Evolutionary conservation across 2,888 invertebrate species (phyloP).

Genomic region (Abrostola triplasia): DNA sequence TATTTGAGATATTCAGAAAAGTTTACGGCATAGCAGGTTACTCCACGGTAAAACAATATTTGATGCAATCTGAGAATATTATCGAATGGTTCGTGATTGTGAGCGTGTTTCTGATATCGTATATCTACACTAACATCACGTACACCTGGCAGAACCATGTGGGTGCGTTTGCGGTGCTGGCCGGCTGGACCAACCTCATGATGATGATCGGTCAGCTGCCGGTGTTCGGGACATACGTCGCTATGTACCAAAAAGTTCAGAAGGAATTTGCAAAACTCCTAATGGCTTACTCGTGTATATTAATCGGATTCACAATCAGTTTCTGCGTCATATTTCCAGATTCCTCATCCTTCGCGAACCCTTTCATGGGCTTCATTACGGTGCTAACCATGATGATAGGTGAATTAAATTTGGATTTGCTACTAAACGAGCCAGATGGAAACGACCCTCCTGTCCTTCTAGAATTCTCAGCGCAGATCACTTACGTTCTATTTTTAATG

Average conservation of each 20-base stretch:
- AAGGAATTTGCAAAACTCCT: slow-evolving; percentile 96
- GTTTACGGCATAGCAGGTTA: slow-evolving; percentile 94
- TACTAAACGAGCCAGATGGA: slow-evolving; percentile 93
- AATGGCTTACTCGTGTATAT: slow-evolving; percentile 94
- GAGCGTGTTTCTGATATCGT: slow-evolving; percentile 94
- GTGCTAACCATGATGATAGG: slow-evolving; percentile 97
- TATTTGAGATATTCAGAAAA: slow-evolving; percentile 94
- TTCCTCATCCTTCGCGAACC: slow-evolving; percentile 94
- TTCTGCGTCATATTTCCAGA: slow-evolving; percentile 96
- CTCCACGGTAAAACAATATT: slow-evolving; percentile 93
- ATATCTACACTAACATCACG: slow-evolving; percentile 92
- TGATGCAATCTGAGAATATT: slow-evolving; percentile 94
- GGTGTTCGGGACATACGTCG: slow-evolving; percentile 96
- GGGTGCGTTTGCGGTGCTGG: slow-evolving; percentile 94
- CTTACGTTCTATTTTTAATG: slow-evolving; percentile 93
- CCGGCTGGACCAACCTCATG: slow-evolving; percentile 97
- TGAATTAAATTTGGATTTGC: slow-evolving; percentile 93
- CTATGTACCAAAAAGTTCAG: slow-evolving; percentile 96
- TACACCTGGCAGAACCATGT: slow-evolving; percentile 96
- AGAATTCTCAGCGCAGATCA: slow-evolving; percentile 94
- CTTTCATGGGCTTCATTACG: slow-evolving; percentile 94
- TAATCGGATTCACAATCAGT: slow-evolving; percentile 95
- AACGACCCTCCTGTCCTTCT: slow-evolving; percentile 93
- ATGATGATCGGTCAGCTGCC: slow-evolving; percentile 96
- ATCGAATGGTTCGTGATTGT: slow-evolving; percentile 96